Base-by-base conservation (phyloP, 2,797 vertebrate species). In the Pelochelys cantorii region DNA sequence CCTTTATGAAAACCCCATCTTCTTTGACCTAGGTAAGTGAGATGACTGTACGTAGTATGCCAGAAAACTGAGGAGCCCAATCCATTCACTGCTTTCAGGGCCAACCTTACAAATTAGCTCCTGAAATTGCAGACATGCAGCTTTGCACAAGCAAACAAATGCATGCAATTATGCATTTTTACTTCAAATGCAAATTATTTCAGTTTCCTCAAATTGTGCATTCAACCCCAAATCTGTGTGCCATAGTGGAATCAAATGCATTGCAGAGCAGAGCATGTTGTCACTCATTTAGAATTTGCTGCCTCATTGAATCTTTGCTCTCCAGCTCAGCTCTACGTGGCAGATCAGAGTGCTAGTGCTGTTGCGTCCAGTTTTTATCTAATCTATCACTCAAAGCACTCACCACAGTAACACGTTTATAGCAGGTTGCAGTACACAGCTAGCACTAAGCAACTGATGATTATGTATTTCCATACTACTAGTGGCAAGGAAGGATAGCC, bases 101-200 rank as follows among this genome's bases (percentile, higher is more conserved):
- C 75, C 93, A 87, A 87, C 17, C 90, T 92, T 93, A 56, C 23
- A 85, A n/a, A 89, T 5, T 5, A 56, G 0, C 7, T 15, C 27
- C 37, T 53, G 82, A 84, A 84, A 92, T 82, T 52, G n/a, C 27
- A 6, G 68, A 56, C 54, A 27, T 77, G 7, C 23, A 48, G 68
- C 56, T 84, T 71, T 71, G 48, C 48, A 87, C 34, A 81, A 85
- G 18, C 5, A 80, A 74, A 62, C 8, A 54, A 84, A 89, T 81
- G 53, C 53, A 54, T 54, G 53, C 53, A 54, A 54, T 54, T 54
- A 54, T 54, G 53, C 53, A 54, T 54, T 54, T 48, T 54, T 15
- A 54, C 90, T 93, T n/a, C 29, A 87, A 37, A 57, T 29, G 29
- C 1, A 0, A 56, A 18, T 78, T 86, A 37, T 68, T 86, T 77